Percentiles rank a stretch among this genome's conserved stretches.
Conservation (phyloP, 2,113 vertebrate species). For the Bambusicola thoracicus region DNA sequence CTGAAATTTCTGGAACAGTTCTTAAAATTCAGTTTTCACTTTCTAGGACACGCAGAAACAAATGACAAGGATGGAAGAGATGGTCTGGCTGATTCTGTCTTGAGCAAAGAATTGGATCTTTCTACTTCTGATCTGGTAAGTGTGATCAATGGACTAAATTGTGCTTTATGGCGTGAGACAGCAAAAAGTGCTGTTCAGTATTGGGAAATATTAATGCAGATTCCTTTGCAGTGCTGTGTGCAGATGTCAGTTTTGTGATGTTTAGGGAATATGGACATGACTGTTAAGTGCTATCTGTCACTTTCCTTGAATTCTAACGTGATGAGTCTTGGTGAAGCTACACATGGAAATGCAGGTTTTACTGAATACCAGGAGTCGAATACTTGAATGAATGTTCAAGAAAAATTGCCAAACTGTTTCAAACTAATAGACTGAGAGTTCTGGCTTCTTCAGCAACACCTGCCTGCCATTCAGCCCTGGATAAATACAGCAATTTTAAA, state of each 20-base stretch:
- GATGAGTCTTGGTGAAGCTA: not conserved
- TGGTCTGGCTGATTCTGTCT: not conserved
- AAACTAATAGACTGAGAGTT: constrained; percentile 41
- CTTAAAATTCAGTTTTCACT: constrained; percentile 61
- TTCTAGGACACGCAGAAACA: constrained; percentile 61
- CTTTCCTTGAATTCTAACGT: not conserved
- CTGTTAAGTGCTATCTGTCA: not conserved
- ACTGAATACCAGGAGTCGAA: constrained; percentile 25
- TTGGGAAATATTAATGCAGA: not conserved
- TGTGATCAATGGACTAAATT: constrained; percentile 22
- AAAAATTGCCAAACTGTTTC: constrained; percentile 7
- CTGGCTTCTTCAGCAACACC: constrained; percentile 73
- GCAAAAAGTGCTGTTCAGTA: not conserved
- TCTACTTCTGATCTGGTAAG: constrained; percentile 26
- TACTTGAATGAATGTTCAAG: not conserved
- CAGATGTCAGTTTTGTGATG: not conserved
- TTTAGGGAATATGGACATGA: not conserved
- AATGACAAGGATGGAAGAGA: constrained; percentile 22
- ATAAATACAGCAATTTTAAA: constrained; percentile 68
- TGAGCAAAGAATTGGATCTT: not conserved
- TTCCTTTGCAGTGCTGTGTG: not conserved
- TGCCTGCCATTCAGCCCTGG: constrained; percentile 53
- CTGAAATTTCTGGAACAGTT: not conserved
- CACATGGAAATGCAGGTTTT: not conserved
- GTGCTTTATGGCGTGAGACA: not conserved